Conservation (phyloP, 2,888 invertebrate genomes). For the Ennomos quercinarius region DNA sequence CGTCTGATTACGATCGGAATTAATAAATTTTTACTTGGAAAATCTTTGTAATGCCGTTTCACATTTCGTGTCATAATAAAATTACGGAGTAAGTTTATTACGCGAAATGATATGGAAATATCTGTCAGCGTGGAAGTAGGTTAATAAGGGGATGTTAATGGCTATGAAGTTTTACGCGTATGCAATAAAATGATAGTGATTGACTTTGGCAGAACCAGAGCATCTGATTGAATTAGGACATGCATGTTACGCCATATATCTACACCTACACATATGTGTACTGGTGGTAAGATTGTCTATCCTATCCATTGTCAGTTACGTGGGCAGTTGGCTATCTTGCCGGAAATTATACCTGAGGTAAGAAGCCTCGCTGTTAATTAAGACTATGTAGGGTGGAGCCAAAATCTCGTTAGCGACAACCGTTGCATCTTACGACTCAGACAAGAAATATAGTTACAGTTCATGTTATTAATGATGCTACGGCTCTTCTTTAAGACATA, state of each 20-base stretch:
- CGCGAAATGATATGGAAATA: conserved; percentile 35
- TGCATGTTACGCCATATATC: conserved; percentile 25
- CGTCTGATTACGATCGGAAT: conserved; percentile 65
- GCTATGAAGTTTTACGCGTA: conserved; percentile 40
- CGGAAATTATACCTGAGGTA: conserved; percentile 40
- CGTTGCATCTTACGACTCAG: conserved; percentile 37
- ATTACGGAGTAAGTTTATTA: conserved; percentile 34
- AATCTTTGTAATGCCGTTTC: conserved; percentile 30
- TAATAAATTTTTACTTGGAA: conserved; percentile 61
- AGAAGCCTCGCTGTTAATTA: conserved; percentile 34
- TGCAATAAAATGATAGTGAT: conserved; percentile 44
- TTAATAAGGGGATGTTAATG: conserved; percentile 42
- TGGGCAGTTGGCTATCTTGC: conserved; percentile 31
- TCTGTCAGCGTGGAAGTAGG: conserved; percentile 39
- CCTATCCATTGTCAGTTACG: conserved; percentile 34
- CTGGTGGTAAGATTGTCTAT: conserved; percentile 15
- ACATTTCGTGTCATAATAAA: conserved; percentile 36
- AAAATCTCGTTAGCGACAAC: conserved; percentile 62
- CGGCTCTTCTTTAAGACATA: conserved; percentile 14
- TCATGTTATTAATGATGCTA: conserved; percentile 33
- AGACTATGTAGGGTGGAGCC: conserved; percentile 32
- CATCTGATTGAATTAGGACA: conserved; percentile 35
- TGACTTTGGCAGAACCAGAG: conserved; percentile 37
- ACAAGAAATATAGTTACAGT: conserved; percentile 36
- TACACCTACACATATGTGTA: not conserved